These are phyloP conservation scores for Sebastes trivittatus DNA, from an alignment of 2,797 vertebrate genomes.

Conservation along the genomic window DNA sequence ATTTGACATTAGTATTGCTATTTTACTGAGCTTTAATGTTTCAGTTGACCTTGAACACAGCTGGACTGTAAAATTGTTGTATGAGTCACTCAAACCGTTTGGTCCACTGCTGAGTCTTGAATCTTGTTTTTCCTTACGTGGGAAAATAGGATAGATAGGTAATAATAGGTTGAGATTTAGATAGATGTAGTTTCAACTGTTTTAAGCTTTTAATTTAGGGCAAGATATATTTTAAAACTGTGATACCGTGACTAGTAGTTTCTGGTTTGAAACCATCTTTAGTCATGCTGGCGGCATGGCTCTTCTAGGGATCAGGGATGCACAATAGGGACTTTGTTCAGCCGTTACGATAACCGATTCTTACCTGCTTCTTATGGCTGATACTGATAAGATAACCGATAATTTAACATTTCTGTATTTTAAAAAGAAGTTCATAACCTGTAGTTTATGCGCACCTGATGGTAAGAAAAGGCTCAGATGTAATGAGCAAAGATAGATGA, in stretches of 20 bases:
- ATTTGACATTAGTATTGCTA: background rate
- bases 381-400: accelerated
- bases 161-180: background rate
- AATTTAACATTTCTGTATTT: no score
- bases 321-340: background rate
- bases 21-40: background rate
- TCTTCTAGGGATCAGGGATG: background rate
- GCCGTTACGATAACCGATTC: accelerated
- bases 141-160: background rate
- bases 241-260: accelerated
- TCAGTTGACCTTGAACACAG: background rate
- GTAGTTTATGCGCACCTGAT: no score
- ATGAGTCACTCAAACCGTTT: background rate
- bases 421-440: no score
- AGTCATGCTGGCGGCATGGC: background rate
- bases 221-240: no score
- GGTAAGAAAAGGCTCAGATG: no score
- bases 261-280: background rate
- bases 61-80: background rate
- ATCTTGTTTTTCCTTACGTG: background rate
- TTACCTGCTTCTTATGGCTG: background rate
- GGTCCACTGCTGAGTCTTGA: background rate
- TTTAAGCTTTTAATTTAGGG: background rate
- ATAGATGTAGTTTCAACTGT: background rate
- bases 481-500: no score